A percentile compares a stretch with the other conserved stretches of the same genome.
Conservation (phyloP, 2,888 invertebrate genomes). For the Cantharis lateralis region DNA sequence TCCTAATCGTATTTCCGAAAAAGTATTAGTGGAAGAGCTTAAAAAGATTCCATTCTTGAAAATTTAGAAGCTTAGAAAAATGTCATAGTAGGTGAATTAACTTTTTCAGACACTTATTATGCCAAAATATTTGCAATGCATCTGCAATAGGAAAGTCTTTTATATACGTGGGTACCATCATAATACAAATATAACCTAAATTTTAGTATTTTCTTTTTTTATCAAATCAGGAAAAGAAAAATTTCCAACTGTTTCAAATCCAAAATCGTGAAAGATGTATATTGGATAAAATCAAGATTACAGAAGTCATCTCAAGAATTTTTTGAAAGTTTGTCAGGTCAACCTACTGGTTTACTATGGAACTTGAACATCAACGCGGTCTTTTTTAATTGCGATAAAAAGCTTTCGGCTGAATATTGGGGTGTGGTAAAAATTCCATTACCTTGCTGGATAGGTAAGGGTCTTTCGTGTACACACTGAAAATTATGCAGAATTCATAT, state of each 20-base stretch:
- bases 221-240: background rate
- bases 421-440: constrained; percentile 29
- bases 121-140: background rate
- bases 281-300: background rate
- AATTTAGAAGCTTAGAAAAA: background rate
- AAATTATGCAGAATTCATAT: background rate
- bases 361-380: constrained; percentile 21
- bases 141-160: background rate
- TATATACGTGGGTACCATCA: background rate
- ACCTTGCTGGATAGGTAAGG: background rate
- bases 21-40: background rate
- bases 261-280: background rate
- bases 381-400: constrained; percentile 20
- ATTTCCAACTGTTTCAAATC: background rate
- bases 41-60: background rate
- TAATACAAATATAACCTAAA: background rate
- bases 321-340: constrained; percentile 17
- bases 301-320: background rate
- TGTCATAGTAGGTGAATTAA: background rate
- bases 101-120: background rate
- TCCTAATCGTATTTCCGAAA: background rate
- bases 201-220: background rate
- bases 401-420: constrained; percentile 14
- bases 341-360: constrained; percentile 20
- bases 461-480: background rate